Evolutionary conservation across 2,113 vertebrate genomes (phyloP), one percentile per base, ranked within the genome.

Genomic region (Sialia sialis): DNA sequence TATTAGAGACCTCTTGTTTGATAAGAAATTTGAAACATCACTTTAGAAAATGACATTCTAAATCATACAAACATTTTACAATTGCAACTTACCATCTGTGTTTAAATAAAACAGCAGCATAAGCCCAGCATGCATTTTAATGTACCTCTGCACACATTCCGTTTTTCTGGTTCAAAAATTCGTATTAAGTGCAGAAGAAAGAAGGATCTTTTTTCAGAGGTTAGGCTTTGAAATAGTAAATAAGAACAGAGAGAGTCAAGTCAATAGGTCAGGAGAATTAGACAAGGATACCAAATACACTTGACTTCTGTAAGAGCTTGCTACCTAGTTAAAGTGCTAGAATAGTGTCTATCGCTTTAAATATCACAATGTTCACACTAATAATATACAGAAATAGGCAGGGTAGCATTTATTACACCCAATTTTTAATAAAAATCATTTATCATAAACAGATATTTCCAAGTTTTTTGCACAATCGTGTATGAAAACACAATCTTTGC

Each of bases 401-500:
- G 48, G 39, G 41, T 19, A 89, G 56, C 63, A 64, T 84, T 87
- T 84, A 69, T n/a, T 78, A 85, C 58, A 84, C 62, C 66, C 38
- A 41, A 34, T 62, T 69, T 97, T 95, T 95, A 96, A 95, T 94
- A 92, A 86, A 89, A 94, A 78, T 12, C 27, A 91, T 81, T 86
- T 91, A 32, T 82, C 51, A 96, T 89, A 94, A 97, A 97, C 86
- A 90, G 34, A 27, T 74, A 86, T 64, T 96, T 94, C 64, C 94
- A 90, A 75, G 44, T 92, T 46, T 93, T 93, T 74, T 81, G 87
- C 86, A 94, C 79, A 89, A 41, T 66, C 9, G 70, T 68, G 39
- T 59, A 87, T 16, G 67, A 94, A 94, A 91, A 58, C 13, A 38
- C 30, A 46, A 76, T 29, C 18, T 38, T 81, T 83, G 59, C 74